phyloP scores from a whole-genome alignment of 2,113 vertebrate genomes.

The Xenotilapia caudafasciata region DNA sequence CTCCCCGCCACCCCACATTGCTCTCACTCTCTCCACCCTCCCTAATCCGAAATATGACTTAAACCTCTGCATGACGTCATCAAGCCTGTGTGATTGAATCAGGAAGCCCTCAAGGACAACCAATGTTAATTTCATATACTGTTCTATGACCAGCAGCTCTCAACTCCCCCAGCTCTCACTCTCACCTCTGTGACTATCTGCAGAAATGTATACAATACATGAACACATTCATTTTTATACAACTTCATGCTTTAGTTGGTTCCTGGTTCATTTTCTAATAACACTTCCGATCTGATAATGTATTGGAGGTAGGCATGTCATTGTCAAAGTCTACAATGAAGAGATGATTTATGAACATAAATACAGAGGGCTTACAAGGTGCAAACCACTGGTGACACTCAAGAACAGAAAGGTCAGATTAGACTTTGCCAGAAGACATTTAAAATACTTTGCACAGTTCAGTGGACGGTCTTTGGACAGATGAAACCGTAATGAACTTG shows the following conservation, averaged over 20 bases:
- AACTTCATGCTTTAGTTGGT: not conserved
- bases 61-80: constrained; percentile 64
- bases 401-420: not conserved
- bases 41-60: constrained; percentile 62
- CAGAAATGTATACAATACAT: not conserved
- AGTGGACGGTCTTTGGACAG: not conserved
- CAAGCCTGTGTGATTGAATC: constrained; percentile 67
- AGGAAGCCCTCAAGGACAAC: constrained; percentile 71
- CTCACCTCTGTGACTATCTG: constrained; percentile 2
- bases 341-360: not conserved
- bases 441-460: not conserved
- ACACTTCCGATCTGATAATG: not conserved
- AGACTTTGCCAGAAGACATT: not conserved
- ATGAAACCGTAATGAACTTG: not conserved
- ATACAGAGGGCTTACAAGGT: not conserved
- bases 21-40: not conserved
- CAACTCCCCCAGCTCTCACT: not conserved
- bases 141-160: constrained; percentile 16
- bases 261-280: not conserved
- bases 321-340: not conserved
- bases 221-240: not conserved
- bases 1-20: not conserved
- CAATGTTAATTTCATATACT: constrained; percentile 71
- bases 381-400: not conserved
- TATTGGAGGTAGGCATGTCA: not conserved